Conservation (phyloP, 2,888 invertebrate species). For the Ochropleura plecta region DNA sequence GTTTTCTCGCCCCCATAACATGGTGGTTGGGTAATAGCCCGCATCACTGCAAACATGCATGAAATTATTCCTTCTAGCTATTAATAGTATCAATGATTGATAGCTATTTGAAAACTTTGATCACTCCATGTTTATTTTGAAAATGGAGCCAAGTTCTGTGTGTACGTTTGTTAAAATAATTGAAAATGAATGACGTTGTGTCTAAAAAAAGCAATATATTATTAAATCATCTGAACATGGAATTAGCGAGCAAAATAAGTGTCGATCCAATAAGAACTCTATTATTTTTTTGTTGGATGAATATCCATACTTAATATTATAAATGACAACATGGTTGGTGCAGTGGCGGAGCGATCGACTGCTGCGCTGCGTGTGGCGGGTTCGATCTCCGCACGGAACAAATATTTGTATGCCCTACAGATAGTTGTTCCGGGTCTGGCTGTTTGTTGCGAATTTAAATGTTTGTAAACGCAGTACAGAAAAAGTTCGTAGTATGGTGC, state of each 20-base stretch:
- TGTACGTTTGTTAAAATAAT: neutral
- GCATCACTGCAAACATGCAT: constrained; percentile 50
- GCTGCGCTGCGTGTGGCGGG: too few species aligned
- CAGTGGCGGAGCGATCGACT: too few species aligned
- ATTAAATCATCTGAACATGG: neutral
- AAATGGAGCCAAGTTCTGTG: constrained; percentile 11
- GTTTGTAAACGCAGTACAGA: too few species aligned
- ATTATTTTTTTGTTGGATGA: neutral
- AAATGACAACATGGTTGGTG: too few species aligned
- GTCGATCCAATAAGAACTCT: neutral
- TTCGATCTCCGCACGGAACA: too few species aligned
- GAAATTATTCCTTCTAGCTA: constrained; percentile 44
- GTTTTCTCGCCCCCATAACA: constrained; percentile 40
- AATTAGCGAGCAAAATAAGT: neutral
- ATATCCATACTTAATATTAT: neutral
- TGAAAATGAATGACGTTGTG: neutral
- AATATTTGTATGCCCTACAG: too few species aligned
- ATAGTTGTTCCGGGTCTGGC: too few species aligned
- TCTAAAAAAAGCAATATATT: neutral
- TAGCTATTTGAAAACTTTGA: constrained; percentile 41
- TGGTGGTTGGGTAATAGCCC: constrained; percentile 53
- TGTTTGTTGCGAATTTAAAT: too few species aligned
- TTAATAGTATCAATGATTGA: constrained; percentile 41
- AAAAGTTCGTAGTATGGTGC: too few species aligned
- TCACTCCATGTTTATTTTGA: neutral